Evolutionary conservation across 2,797 vertebrate genomes (phyloP).

Genomic region (Crocidura indochinensis): DNA sequence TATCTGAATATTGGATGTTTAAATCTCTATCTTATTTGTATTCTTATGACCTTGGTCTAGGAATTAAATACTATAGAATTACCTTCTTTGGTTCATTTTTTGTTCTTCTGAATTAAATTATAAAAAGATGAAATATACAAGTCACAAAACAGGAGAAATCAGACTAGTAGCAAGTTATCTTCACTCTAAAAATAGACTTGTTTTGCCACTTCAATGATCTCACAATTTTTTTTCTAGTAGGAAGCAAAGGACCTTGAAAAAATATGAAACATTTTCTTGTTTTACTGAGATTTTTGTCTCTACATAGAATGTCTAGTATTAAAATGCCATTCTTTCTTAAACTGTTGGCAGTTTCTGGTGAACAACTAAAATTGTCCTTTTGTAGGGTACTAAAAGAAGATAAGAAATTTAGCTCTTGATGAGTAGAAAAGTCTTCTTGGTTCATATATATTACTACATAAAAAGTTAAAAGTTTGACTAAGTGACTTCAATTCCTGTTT

Average conservation of each 20-base stretch:
- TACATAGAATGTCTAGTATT: slow-evolving; percentile 66
- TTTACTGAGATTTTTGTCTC: slow-evolving; percentile 69
- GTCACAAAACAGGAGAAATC: slow-evolving; percentile 43
- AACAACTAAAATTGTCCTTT: slow-evolving; percentile 73
- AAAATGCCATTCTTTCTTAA: slow-evolving; percentile 71
- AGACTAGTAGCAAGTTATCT: slow-evolving; percentile 7
- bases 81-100: slow-evolving; percentile 52
- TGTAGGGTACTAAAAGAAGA: slow-evolving; percentile 51
- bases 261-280: slow-evolving; percentile 63
- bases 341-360: slow-evolving; percentile 51
- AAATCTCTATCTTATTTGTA: slow-evolving; percentile 32
- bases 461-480: slow-evolving; percentile 37
- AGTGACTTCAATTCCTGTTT: slow-evolving; percentile 28
- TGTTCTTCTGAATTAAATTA: slow-evolving; percentile 57
- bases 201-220: slow-evolving; percentile 60
- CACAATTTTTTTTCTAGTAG: slow-evolving; percentile 40
- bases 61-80: slow-evolving; percentile 23
- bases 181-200: slow-evolving; percentile 15
- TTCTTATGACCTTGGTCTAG: slow-evolving; percentile 71
- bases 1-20: slow-evolving; percentile 62
- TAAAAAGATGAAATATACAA: slow-evolving; percentile 53
- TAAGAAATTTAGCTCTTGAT: slow-evolving; percentile 63
- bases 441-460: slow-evolving; percentile 20
- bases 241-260: background rate
- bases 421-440: slow-evolving; percentile 54